phyloP scores from a whole-genome alignment of 2,797 vertebrate genomes.

The Nothura maculosa region DNA sequence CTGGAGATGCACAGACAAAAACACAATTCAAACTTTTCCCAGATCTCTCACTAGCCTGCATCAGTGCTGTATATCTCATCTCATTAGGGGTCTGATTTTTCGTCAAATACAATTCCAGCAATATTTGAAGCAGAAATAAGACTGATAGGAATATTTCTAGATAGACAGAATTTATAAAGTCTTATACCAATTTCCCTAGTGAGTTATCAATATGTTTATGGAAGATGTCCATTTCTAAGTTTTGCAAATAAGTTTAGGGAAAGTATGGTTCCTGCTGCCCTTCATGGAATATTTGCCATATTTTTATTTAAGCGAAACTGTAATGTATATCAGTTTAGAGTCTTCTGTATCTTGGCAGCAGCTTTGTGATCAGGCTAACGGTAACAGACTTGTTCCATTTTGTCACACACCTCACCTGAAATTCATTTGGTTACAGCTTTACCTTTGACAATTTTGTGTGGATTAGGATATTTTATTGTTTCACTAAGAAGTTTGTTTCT shows the following conservation, averaged over 20 bases:
- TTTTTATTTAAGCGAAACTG: background rate
- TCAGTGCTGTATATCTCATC: background rate
- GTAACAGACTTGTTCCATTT: slow-evolving; percentile 22
- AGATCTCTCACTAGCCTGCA: background rate
- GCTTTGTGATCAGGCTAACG: background rate
- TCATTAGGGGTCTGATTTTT: background rate
- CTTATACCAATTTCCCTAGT: background rate
- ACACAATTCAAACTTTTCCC: background rate
- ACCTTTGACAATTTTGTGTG: slow-evolving; percentile 15
- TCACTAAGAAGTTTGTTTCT: slow-evolving; percentile 29
- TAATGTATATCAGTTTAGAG: slow-evolving; percentile 19
- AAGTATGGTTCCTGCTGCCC: background rate
- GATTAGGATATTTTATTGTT: slow-evolving; percentile 22
- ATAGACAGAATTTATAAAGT: background rate
- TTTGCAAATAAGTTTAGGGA: background rate
- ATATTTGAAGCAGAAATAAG: background rate
- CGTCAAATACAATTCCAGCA: background rate
- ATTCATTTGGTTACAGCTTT: slow-evolving; percentile 18
- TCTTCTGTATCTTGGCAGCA: slow-evolving; percentile 48
- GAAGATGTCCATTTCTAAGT: background rate
- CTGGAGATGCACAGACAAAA: background rate
- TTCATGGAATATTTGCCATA: background rate
- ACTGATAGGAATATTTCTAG: background rate
- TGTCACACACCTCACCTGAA: background rate
- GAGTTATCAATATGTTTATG: background rate